Base-by-base conservation (phyloP, 2,113 vertebrate species). In the Onychostruthus taczanowskii region DNA sequence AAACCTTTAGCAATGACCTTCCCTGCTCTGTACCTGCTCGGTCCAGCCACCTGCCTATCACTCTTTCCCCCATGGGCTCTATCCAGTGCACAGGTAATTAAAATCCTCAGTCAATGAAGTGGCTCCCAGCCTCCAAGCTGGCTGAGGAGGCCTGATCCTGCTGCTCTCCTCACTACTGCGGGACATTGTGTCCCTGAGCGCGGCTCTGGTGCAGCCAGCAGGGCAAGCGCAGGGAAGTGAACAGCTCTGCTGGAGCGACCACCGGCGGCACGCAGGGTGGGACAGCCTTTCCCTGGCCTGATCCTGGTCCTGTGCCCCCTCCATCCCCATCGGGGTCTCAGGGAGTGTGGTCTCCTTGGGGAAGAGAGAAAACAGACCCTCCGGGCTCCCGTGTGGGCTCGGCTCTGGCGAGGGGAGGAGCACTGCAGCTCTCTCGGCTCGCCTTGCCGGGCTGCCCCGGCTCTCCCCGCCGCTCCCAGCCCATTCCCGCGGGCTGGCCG, bases 201-300 rank as follows among this genome's bases (percentile, higher is more conserved):
- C 0, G 2, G 13, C 56, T 80, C 0, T 0, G 24, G 21, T 17
- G 55, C 53, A 83, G 30, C 50, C 0, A 3, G 12, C 50, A 28
- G 53, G 35, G 27, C 6, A 22, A 43, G 35, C 37, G 30, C 43
- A 43, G 31, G 13, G n/a, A 26, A 31, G 19, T 0, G 11, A 77
- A 26, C 31, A 44, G n/a, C 19, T 5, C 1, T 3, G 2, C 5
- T 1, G 1, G 33, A 46, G 30, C 67, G 24, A 1, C 3, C 20
- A 18, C 11, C 1, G 0, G 6, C 5, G 28, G n/a, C 21, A 43
- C 21, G 26, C 10, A 50, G 44, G 19, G 16, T 64, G 47, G 33
- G 52, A 87, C 11, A 58, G 23, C 31, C 33, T 84, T 82, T 13
- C 16, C 23, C 18, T 3, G 6, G 18, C 22, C 20, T 81, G 35